Conservation (phyloP, 2,888 invertebrate species). For the Anoplius nigerrimus region DNA sequence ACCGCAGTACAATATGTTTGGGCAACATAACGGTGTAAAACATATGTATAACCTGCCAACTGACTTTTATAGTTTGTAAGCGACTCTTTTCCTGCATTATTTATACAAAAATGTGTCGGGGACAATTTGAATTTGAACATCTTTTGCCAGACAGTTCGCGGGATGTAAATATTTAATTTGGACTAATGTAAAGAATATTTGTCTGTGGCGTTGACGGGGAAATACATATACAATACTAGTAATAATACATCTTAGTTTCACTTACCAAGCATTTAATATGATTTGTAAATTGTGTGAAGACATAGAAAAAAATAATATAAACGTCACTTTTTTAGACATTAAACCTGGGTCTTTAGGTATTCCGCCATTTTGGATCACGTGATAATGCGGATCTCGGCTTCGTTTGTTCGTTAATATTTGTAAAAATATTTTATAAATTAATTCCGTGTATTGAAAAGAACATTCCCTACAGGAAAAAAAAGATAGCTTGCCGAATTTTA, state of each 20-base stretch:
- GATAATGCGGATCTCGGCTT: constrained; percentile 17
- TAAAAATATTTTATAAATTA: too few species aligned
- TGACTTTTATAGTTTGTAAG: not conserved
- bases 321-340: constrained; percentile 45
- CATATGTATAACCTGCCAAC: too few species aligned
- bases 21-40: too few species aligned
- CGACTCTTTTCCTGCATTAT: too few species aligned
- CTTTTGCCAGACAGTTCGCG: constrained; percentile 47
- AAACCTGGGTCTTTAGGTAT: constrained; percentile 41
- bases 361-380: constrained; percentile 55
- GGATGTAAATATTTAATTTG: constrained; percentile 58
- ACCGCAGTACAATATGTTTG: too few species aligned
- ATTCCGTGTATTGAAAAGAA: too few species aligned
- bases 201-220: not conserved
- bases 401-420: too few species aligned
- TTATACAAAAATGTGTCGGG: constrained; percentile 7
- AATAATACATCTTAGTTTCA: constrained; percentile 7
- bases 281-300: constrained; percentile 32
- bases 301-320: constrained; percentile 44
- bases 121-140: constrained; percentile 59
- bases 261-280: constrained; percentile 30
- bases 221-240: not conserved
- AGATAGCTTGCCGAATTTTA: too few species aligned
- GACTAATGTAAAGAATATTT: constrained; percentile 40
- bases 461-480: too few species aligned